Base-by-base conservation (phyloP, 2,888 invertebrate genomes). In the Leptopilina myrica region DNA sequence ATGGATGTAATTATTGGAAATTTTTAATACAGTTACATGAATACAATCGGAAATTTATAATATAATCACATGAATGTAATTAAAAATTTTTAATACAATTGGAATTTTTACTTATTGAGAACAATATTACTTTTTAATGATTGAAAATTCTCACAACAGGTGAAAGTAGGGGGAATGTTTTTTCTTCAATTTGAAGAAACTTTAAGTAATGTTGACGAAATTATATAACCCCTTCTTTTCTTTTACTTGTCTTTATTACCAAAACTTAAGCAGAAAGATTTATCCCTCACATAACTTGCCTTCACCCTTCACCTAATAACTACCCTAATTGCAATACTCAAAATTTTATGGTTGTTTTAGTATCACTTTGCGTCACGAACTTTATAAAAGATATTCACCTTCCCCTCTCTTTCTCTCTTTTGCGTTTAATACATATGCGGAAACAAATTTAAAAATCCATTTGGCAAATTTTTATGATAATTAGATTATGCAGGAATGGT, bases 291-390 rank as follows among this genome's bases (percentile, higher is more conserved):
- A 62, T 15, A 15, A 15, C 20, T 62, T 62, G 62, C 62, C 62
- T 62, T 62, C 62, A 62, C 62, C 62, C 62, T 62, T 62, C 62
- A 62, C 15, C 62, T 62, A 62, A 62, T 62, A 62, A 62, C 62
- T 62, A 15, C 20, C 62, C 62, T 62, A 62, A 62, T 62, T 62
- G 62, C 62, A 62, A 62, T 62, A 62, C 62, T 62, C 62, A 62
- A 62, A 62, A 62, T 62, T 62, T 62, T 62, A 62, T 20, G 62
- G 20, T 62, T 9, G 15, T 62, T 62, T 62, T 62, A 62, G 62
- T 62, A 62, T 62, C 62, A 62, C 62, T 62, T 62, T 20, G 62
- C 62, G 62, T 62, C 62, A 62, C 62, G 62, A 62, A 62, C 62
- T 62, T 62, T 62, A 62, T 62, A 62, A 62, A 62, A 62, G n/a